A percentile compares a stretch with the other conserved stretches of the same genome.
phyloP scores from a whole-genome alignment of 2,797 vertebrate species.

The Acridotheres tristis region DNA sequence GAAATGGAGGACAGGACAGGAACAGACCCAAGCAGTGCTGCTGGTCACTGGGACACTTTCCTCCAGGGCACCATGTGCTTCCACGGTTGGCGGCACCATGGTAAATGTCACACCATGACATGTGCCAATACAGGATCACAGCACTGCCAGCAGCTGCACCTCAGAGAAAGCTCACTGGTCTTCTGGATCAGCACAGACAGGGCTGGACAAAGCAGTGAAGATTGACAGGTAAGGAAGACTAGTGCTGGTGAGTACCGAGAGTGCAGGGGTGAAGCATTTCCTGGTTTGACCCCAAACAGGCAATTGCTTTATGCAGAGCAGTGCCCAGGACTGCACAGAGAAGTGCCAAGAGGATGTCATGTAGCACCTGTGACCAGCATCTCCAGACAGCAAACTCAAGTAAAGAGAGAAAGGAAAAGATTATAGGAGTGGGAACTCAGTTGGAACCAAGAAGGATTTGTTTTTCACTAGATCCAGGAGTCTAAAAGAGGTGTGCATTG shows the following conservation, averaged over 20 bases:
- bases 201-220: not conserved
- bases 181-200: not conserved
- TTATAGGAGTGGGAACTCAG: not conserved
- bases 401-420: not conserved
- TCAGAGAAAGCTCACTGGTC: not conserved
- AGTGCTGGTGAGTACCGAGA: not conserved
- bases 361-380: not conserved
- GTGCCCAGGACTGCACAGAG: not conserved
- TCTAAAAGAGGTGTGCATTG: not conserved
- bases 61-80: not conserved
- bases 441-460: not conserved
- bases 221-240: not conserved
- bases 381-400: not conserved
- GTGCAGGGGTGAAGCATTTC: not conserved
- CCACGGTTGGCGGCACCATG: not conserved
- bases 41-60: not conserved
- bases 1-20: not conserved
- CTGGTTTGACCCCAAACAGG: not conserved
- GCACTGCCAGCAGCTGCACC: not conserved
- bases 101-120: accelerated
- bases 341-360: not conserved
- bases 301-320: not conserved
- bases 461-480: not conserved
- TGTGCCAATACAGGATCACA: accelerated
- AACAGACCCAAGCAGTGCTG: not conserved